These are phyloP conservation scores for Trididemnum nubilum DNA, from an alignment of 23 tunicate species.

Conservation along the genomic window DNA sequence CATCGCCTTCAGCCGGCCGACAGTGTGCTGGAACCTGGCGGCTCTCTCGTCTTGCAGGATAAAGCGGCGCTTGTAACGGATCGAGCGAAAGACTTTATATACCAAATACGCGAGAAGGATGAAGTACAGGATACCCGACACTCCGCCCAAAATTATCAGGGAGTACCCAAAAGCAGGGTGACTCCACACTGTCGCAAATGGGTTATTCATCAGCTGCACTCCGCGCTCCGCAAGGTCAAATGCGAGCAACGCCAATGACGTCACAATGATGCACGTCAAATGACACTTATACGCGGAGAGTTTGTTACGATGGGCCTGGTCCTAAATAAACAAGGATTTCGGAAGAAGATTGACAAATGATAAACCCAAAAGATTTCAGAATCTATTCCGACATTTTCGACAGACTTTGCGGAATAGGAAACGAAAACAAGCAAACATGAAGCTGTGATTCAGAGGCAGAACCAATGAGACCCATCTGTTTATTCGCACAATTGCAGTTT, in stretches of 20 bases:
- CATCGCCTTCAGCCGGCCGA: constrained; percentile 48
- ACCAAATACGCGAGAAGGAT: constrained; percentile 59
- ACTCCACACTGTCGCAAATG: constrained; percentile 73
- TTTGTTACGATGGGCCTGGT: constrained; percentile 80
- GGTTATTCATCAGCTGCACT: constrained; percentile 71
- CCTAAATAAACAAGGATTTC: no score
- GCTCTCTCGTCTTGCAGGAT: constrained; percentile 43
- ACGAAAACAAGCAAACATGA: no score
- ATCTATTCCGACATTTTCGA: no score
- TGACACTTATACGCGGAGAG: constrained; percentile 77
- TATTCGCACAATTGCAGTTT: no score
- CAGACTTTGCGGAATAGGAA: no score
- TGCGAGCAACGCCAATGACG: constrained; percentile 57
- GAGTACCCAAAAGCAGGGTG: constrained; percentile 66
- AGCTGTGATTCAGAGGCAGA: no score
- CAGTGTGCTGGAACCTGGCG: constrained; percentile 42
- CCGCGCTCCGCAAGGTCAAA: constrained; percentile 93
- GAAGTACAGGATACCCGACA: constrained; percentile 53
- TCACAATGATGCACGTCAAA: constrained; percentile 36
- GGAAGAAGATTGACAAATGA: not conserved
- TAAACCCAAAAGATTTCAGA: no score
- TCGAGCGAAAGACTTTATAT: constrained; percentile 67
- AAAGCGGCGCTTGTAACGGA: constrained; percentile 67
- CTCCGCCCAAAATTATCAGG: constrained; percentile 40
- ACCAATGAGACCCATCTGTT: no score